Evolutionary conservation across 2,113 vertebrate species (phyloP).

Genomic region (Balaeniceps rex): DNA sequence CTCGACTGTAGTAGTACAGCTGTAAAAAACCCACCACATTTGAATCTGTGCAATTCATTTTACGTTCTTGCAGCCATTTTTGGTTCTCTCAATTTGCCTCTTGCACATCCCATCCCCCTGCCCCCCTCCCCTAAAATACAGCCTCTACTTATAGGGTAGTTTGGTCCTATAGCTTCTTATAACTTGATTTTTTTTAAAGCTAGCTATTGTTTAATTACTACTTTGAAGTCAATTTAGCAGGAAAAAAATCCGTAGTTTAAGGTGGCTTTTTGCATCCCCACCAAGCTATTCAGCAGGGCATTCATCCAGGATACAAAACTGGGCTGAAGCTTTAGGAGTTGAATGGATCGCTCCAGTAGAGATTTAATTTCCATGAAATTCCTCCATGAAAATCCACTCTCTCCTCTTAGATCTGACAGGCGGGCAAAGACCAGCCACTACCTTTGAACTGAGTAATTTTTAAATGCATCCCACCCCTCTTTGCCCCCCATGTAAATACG

Average conservation of each 20-base stretch:
- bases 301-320: slow-evolving; percentile 60
- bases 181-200: background rate
- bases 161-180: background rate
- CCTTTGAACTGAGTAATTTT: slow-evolving; percentile 35
- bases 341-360: slow-evolving; percentile 52
- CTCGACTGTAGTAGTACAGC: background rate
- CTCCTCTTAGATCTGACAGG: slow-evolving; percentile 33
- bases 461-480: background rate
- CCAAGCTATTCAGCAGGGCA: slow-evolving; percentile 56
- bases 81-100: background rate
- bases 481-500: background rate
- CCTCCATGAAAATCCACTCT: slow-evolving; percentile 50
- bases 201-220: slow-evolving; percentile 54
- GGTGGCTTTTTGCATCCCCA: slow-evolving; percentile 61
- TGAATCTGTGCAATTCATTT: background rate
- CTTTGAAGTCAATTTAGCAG: slow-evolving; percentile 61
- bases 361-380: slow-evolving; percentile 67
- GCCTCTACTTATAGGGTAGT: background rate
- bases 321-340: slow-evolving; percentile 30
- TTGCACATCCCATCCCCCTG: background rate
- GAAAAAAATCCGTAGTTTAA: slow-evolving; percentile 38
- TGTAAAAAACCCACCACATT: background rate
- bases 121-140: background rate
- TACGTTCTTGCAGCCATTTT: background rate
- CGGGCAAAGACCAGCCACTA: slow-evolving; percentile 16